Percentiles rank a stretch among this genome's conserved stretches.
phyloP scores from a whole-genome alignment of 2,797 vertebrate genomes.

The Chelon labrosus region DNA sequence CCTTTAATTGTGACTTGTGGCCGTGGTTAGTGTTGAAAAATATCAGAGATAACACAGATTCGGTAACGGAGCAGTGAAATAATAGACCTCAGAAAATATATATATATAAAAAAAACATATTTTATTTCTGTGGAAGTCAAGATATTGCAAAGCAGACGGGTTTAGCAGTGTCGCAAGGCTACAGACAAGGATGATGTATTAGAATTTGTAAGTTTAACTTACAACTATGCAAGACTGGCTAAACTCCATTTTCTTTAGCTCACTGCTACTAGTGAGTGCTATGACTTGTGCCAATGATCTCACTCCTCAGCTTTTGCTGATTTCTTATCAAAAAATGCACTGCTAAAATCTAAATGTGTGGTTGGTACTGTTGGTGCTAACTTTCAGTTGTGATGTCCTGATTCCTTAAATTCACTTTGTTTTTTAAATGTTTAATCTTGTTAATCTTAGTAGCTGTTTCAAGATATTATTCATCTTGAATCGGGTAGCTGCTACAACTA shows the following conservation, averaged over 20 bases:
- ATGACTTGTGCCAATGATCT: too few species aligned
- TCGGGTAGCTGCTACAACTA: not conserved
- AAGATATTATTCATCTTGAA: not conserved
- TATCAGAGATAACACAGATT: too few species aligned
- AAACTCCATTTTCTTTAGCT: not conserved
- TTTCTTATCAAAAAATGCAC: too few species aligned
- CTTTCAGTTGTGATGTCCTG: not conserved
- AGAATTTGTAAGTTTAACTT: not conserved
- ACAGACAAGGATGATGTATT: not conserved
- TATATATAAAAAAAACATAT: not conserved
- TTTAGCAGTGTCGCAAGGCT: not conserved
- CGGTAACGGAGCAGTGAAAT: too few species aligned
- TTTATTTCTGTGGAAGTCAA: not conserved
- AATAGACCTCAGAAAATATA: too few species aligned
- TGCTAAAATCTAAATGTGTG: not conserved
- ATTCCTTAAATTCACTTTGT: conserved; percentile 1
- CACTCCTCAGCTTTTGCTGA: too few species aligned
- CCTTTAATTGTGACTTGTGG: not conserved
- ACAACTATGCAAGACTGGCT: not conserved
- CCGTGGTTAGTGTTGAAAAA: too few species aligned
- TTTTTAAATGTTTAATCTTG: not conserved
- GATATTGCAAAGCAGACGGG: not conserved
- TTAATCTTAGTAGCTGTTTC: not conserved
- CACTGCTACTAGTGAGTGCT: too few species aligned
- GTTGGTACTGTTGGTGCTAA: not conserved